A percentile compares a stretch with the other conserved stretches of the same genome.
phyloP scores from a whole-genome alignment of 2,888 invertebrate genomes.

The Calephelis perditalis region DNA sequence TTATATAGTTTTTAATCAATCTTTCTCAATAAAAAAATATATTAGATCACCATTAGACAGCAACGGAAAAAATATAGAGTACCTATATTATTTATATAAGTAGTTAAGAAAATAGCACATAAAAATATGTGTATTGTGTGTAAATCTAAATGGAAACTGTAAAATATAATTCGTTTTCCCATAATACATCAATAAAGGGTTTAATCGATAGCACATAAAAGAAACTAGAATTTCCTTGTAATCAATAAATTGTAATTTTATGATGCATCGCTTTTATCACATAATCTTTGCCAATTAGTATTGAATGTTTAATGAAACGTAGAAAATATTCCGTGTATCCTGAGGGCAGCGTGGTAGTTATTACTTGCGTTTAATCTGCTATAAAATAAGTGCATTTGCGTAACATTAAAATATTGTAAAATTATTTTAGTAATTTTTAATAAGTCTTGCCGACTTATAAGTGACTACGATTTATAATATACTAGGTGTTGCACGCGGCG shows the following conservation, averaged over 20 bases:
- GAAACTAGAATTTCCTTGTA: slow-evolving; percentile 10
- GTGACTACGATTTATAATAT: too few relatives aligned
- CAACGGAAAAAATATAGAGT: too few relatives aligned
- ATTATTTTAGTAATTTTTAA: too few relatives aligned
- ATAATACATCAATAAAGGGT: not conserved
- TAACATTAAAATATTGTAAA: not conserved
- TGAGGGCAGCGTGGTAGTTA: slow-evolving; percentile 37
- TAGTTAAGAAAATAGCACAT: not conserved
- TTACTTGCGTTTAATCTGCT: slow-evolving; percentile 51
- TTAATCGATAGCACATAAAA: not conserved
- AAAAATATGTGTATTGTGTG: slow-evolving; percentile 1
- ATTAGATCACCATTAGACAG: too few relatives aligned
- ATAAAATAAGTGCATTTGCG: slow-evolving; percentile 32
- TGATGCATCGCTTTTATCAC: slow-evolving; percentile 44
- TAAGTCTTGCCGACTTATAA: too few relatives aligned
- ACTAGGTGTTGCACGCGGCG: too few relatives aligned
- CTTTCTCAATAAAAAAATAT: too few relatives aligned
- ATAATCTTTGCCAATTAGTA: slow-evolving; percentile 49
- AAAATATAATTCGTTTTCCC: not conserved
- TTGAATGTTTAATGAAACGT: slow-evolving; percentile 37
- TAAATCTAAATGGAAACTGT: not conserved
- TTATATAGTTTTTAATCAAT: too few relatives aligned
- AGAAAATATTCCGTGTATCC: slow-evolving; percentile 34
- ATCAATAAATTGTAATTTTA: slow-evolving; percentile 30
- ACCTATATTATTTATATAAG: too few relatives aligned